Evolutionary conservation across 2,888 invertebrate genomes (phyloP).

Genomic region (Lymantria dispar): DNA sequence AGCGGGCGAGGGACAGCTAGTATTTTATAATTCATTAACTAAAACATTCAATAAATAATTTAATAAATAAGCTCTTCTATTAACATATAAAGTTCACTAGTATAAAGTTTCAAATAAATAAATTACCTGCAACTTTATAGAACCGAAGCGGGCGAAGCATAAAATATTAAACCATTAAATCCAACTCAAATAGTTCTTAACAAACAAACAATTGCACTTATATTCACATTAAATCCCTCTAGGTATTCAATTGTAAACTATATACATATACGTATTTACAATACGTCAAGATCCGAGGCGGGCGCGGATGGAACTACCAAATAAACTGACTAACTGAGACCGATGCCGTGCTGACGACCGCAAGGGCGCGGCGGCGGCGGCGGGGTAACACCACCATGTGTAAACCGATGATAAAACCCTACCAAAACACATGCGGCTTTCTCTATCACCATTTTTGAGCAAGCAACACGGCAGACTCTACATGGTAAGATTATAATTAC

Average conservation of each 20-base stretch:
- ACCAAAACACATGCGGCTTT: conserved; percentile 53
- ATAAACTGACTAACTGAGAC: conserved; percentile 54
- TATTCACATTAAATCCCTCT: conserved; percentile 28
- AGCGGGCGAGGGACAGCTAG: too few relatives aligned
- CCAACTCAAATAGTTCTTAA: conserved; percentile 9
- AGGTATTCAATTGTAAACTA: conserved; percentile 19
- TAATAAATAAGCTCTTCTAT: too few relatives aligned
- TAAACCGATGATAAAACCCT: conserved; percentile 42
- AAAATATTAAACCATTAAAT: conserved; percentile 11
- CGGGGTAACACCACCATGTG: conserved; percentile 55
- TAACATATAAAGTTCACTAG: not conserved
- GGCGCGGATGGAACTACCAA: conserved; percentile 64
- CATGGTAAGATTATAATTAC: conserved; percentile 53
- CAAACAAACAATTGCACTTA: conserved; percentile 25
- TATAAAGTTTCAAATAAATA: not conserved
- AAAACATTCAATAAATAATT: too few relatives aligned
- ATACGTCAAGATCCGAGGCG: conserved; percentile 58
- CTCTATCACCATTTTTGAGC: conserved; percentile 44
- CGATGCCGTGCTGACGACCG: conserved; percentile 42
- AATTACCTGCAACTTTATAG: conserved; percentile 48
- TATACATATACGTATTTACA: conserved; percentile 11
- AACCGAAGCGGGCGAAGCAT: conserved; percentile 37
- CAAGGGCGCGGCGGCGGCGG: conserved; percentile 44
- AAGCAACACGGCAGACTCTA: conserved; percentile 37
- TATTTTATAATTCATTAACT: too few relatives aligned